Base-by-base conservation (phyloP, 2,113 vertebrate genomes). In the Romanogobio albipinnatus region DNA sequence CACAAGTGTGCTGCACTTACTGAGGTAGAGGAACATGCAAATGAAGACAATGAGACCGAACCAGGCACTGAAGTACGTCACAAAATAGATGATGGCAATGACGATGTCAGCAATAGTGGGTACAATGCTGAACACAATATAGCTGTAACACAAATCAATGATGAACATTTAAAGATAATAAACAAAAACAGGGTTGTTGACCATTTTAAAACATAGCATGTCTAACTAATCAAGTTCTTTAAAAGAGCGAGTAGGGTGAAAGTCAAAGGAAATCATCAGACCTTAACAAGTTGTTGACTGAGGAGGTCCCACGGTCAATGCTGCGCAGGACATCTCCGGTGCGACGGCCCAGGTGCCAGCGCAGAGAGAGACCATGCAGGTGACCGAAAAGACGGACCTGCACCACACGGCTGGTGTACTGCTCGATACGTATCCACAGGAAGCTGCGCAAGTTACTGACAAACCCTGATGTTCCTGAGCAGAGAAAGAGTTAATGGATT, bases 1-100 rank as follows among this genome's bases (percentile, higher is more conserved):
- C 15, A 36, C 36, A 17, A 61, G 10, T 76, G 45, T 51, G 10
- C 2, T 17, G 7, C 26, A 95, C 97, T 96, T 91, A 98, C 96
- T 93, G 86, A 97, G 94, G 88, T 97, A 98, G 58, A 98, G 92
- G 61, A 92, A 88, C 96, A 97, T 98, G 90, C 96, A 98, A 87
- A 96, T 88, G 22, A 98, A 96, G 89, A 98, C 94, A 71, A 98
- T 97, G 90, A 98, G 96, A 78, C 97, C 97, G 0, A 98, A 98
- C 97, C 97, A 98, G 84, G 95, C 94, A 0, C 92, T 97, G 94
- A 98, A 98, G 90, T 93, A 95, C 0, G 95, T 94, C 77, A 95
- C 94, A 90, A 98, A 98, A 90, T 97, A 98, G 91, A 97, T 71
- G 59, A 98, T 97, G 90, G 96, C 86, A 0, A 98, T 96, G 90